Conservation (phyloP, 2,797 vertebrate genomes). For the Microhierax caerulescens region DNA sequence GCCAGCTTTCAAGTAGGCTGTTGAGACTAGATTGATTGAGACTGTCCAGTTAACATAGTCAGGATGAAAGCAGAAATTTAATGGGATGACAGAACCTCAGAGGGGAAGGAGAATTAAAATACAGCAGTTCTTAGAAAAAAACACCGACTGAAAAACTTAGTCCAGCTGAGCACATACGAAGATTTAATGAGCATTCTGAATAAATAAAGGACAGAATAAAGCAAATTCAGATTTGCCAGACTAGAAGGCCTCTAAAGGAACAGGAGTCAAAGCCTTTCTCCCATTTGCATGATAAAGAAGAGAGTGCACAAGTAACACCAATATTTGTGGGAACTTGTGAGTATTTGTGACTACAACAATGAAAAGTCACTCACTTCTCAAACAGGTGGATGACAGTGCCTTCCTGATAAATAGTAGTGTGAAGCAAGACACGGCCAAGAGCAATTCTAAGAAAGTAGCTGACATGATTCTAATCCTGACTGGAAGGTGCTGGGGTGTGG, state of each 20-base stretch:
- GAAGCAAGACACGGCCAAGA: neutral
- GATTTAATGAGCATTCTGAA: neutral
- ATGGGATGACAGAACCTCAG: neutral
- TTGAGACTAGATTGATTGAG: neutral
- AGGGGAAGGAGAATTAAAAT: neutral
- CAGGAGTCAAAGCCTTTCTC: neutral
- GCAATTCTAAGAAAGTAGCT: neutral
- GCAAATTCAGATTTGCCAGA: neutral
- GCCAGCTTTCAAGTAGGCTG: neutral
- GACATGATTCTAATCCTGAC: neutral
- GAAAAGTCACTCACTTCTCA: neutral
- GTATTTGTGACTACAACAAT: neutral
- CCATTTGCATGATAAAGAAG: neutral
- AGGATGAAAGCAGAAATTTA: neutral
- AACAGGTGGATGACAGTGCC: neutral
- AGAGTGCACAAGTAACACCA: neutral
- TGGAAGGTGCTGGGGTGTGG: neutral
- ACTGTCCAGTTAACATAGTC: neutral
- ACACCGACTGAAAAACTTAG: neutral
- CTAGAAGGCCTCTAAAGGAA: neutral
- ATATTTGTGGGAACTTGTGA: neutral
- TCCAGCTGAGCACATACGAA: neutral
- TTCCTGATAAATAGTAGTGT: neutral
- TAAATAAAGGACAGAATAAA: neutral
- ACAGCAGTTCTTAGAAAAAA: neutral